Evolutionary conservation across 2,113 vertebrate species (phyloP).

Genomic region (Cavia porcellus): DNA sequence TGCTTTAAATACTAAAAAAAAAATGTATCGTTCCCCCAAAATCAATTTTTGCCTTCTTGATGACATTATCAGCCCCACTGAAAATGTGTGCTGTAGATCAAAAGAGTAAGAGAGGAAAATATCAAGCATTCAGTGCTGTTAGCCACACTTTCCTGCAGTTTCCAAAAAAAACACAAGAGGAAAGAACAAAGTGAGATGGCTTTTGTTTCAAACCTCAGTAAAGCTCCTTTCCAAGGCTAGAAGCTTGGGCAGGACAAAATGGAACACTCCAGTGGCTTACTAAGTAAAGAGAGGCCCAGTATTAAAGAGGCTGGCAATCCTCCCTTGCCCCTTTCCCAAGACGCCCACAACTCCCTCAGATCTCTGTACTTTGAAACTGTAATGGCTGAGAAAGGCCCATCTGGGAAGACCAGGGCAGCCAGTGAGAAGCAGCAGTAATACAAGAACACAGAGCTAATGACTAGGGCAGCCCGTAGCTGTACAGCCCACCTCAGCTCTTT

Average conservation of each 20-base stretch:
- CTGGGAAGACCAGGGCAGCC: not conserved
- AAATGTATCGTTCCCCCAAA: not conserved
- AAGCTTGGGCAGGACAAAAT: not conserved
- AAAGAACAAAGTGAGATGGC: not conserved
- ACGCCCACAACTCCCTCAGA: not conserved
- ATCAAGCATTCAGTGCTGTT: not conserved
- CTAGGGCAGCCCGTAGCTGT: not conserved
- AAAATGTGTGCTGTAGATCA: not conserved
- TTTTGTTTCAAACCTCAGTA: not conserved
- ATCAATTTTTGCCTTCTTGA: not conserved
- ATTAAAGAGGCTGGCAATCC: not conserved
- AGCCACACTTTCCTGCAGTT: not conserved
- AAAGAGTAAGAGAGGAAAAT: slow-evolving; percentile 11
- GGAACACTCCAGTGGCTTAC: not conserved
- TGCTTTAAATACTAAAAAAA: slow-evolving; percentile 40
- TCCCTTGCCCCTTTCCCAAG: not conserved
- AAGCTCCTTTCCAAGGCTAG: not conserved
- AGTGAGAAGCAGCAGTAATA: not conserved
- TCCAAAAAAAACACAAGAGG: not conserved
- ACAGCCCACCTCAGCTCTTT: not conserved
- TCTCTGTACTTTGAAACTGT: not conserved
- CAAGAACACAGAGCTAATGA: not conserved
- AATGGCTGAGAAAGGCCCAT: not conserved
- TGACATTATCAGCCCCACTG: not conserved
- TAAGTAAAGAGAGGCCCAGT: not conserved